These are phyloP conservation scores for Metopia argyrocephala DNA, from an alignment of 2,888 invertebrate genomes.

Conservation along the genomic window DNA sequence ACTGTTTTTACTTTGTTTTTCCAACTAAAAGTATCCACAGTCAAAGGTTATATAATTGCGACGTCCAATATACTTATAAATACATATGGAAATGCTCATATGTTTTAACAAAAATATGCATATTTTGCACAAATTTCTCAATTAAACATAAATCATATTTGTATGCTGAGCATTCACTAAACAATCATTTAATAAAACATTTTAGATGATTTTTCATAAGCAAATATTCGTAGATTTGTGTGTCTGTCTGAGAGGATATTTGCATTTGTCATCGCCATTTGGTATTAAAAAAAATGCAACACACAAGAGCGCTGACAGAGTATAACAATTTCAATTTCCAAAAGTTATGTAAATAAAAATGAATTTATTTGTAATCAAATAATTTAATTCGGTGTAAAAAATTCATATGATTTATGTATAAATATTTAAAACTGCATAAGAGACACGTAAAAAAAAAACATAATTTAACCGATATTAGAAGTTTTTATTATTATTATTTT, in stretches of 20 bases:
- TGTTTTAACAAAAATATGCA: slow-evolving; percentile 52
- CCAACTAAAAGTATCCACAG: too few relatives aligned
- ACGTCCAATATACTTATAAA: not conserved
- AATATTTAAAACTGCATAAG: slow-evolving; percentile 24
- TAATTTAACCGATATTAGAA: too few relatives aligned
- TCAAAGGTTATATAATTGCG: too few relatives aligned
- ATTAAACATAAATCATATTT: slow-evolving; percentile 64
- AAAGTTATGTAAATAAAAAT: slow-evolving; percentile 54
- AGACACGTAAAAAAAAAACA: slow-evolving; percentile 3
- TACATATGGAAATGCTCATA: not conserved
- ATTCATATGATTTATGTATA: slow-evolving; percentile 56
- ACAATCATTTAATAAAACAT: slow-evolving; percentile 1
- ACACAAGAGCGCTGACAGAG: slow-evolving; percentile 59
- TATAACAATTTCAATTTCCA: slow-evolving; percentile 58
- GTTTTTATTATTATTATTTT: too few relatives aligned
- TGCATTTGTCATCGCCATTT: slow-evolving; percentile 60
- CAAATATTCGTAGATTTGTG: not conserved
- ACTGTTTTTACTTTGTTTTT: too few relatives aligned
- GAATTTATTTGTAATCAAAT: slow-evolving; percentile 46
- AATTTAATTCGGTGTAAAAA: slow-evolving; percentile 62
- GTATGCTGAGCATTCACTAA: slow-evolving; percentile 29
- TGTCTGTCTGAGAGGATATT: slow-evolving; percentile 41
- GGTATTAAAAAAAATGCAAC: slow-evolving; percentile 49
- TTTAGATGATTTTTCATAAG: not conserved
- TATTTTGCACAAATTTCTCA: slow-evolving; percentile 65